Evolutionary conservation across 2,888 invertebrate genomes (phyloP), one percentile per base, ranked within the genome.

Genomic region (Xylota segnis): DNA sequence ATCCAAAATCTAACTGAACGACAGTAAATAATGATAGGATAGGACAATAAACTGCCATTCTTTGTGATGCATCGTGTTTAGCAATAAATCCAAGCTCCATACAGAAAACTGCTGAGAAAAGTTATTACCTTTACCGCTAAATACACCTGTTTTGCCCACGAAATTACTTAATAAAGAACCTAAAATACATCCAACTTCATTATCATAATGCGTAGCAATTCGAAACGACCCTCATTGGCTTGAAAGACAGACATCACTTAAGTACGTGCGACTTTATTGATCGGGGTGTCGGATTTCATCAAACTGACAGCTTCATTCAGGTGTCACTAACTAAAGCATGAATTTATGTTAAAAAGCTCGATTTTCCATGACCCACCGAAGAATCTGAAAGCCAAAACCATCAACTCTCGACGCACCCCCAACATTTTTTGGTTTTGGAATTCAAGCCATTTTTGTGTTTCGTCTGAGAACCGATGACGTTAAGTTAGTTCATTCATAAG

Each of bases 131-230:
- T 5, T 40, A 66, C 65, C 65, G 75, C 54, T 75, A 37, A 75
- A 29, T 56, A 37, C 65, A 66, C 34, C 65, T 75, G 37, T 47
- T 66, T 54, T 43, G 74, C 16, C 54, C 7, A 54, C 14, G 34
- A 56, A 74, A 74, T 50, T 56, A 40, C 47, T 75, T 61, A 29
- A 74, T 63, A 74, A 63, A 74, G 43, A 61, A 54, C 63, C 52
- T n/a, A 40, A 23, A 63, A 52, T 54, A 63, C 61, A 37, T 10
- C 40, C 32, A 45, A 37, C 27, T 16, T 32, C 14, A 75, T 65
- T 66, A 37, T 56, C 47, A 65, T 56, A 65, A 37, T 14, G 56
- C 45, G 34, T 47, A 75, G 66, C 58, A 58, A 66, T 66, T 23
- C 37, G 56, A 43, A 34, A 45, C 43, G 29, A 9, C 7, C 6